A percentile compares a stretch with the other conserved stretches of the same genome.
These are phyloP conservation scores for Microhierax caerulescens DNA, from an alignment of 2,797 vertebrate genomes.

Conservation along the genomic window DNA sequence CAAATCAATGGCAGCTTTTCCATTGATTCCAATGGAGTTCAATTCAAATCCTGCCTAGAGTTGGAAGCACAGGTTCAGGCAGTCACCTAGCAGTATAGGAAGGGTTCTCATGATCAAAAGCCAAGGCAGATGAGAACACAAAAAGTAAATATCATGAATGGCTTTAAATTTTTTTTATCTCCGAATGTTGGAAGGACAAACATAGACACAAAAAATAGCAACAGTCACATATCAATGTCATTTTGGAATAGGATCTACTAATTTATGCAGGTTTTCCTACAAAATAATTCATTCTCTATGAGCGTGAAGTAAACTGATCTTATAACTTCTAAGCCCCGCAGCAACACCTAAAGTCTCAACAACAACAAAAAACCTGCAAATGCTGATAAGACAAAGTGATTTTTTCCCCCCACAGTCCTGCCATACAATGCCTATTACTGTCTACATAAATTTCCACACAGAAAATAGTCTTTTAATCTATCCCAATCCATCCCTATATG, in stretches of 20 bases:
- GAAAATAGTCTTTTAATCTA: neutral
- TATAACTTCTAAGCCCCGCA: neutral
- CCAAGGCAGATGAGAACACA: neutral
- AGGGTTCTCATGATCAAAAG: neutral
- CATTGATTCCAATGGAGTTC: neutral
- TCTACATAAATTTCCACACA: neutral
- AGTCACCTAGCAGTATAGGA: neutral
- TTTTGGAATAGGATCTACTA: neutral
- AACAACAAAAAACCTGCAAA: neutral
- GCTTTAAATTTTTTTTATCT: neutral
- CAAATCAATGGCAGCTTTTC: neutral
- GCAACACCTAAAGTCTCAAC: neutral
- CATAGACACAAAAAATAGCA: neutral
- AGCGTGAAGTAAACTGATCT: neutral
- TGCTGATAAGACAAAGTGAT: neutral
- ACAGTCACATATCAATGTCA: neutral
- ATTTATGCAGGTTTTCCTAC: neutral
- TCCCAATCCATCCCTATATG: neutral
- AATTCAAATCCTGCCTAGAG: neutral
- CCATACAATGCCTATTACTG: neutral
- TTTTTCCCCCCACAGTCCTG: neutral
- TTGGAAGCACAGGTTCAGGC: neutral
- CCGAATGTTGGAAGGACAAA: neutral
- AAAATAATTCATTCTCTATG: neutral
- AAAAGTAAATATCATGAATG: neutral